phyloP scores from a whole-genome alignment of 2,113 vertebrate genomes.

The Lagopus muta region DNA sequence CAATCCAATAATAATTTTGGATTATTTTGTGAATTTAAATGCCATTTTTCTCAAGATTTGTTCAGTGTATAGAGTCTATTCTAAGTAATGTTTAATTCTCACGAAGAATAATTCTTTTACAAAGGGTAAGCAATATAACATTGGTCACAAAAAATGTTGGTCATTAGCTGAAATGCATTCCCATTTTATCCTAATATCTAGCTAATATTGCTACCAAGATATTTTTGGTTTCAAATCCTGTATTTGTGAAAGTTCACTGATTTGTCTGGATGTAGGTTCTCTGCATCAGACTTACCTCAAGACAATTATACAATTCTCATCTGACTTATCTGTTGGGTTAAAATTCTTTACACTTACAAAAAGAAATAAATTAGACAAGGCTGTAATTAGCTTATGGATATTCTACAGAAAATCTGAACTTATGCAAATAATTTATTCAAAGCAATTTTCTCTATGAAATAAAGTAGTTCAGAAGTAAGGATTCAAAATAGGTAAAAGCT shows the following conservation, averaged over 20 bases:
- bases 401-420: neutral
- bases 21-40: neutral
- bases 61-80: neutral
- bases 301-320: neutral
- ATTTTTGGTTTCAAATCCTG: neutral
- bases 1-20: neutral
- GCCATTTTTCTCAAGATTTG: neutral
- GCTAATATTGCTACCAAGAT: neutral
- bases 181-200: neutral
- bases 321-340: neutral
- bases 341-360: neutral
- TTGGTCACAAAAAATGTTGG: neutral
- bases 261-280: neutral
- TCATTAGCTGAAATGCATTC: neutral
- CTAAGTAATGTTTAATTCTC: neutral
- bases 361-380: neutral
- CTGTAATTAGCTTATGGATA: neutral
- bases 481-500: neutral
- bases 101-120: neutral
- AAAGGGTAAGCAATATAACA: neutral
- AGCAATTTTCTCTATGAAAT: slow-evolving; percentile 6
- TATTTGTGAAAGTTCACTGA: neutral
- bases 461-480: neutral
- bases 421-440: neutral
- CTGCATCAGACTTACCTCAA: neutral